Base-by-base conservation (phyloP, 2,113 vertebrate species). In the Cromileptes altivelis region DNA sequence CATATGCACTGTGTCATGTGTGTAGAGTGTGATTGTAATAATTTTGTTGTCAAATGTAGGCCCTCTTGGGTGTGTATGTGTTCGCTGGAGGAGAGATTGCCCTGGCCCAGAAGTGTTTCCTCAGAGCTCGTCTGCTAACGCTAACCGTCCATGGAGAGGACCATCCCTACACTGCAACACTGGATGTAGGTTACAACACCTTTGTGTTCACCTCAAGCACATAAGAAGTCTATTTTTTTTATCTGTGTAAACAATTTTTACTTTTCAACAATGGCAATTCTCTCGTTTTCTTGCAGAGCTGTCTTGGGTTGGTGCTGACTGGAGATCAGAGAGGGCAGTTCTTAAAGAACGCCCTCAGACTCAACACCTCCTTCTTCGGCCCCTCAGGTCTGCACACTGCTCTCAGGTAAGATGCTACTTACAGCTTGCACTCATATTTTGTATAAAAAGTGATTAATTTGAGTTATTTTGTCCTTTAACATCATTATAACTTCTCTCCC, bases 111-210 rank as follows among this genome's bases (percentile, higher is more conserved):
- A 95, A 95, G 52, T 96, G 95, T 82, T 81, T 97, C 71, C 95
- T 96, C 82, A 95, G 96, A 78, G 96, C 96, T 62, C 95, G 95
- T 53, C 89, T 94, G 49, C 90, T 97, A 5, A 77, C 94, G 84
- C 87, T 96, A 15, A 91, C 94, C 1, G 81, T 96, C 60, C 94
- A 95, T 0, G 96, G 96, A 72, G 96, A 96, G 64, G 96, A 97
- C 71, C 96, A 97, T 81, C 96, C 96, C 2, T 95, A 93, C 93
- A 93, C 84, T 0, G 95, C 96, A 70, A 93, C 92, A 42, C 79
- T 97, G 78, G 96, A 97, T 70, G 96, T 96, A 85, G 81, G 95
- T 91, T 62, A 30, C 52, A 70, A 23, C 23, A 57, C 25, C 9
- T 61, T 30, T 1, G 4, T 58, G 8, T 71, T 70, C 14, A 76